A percentile compares a stretch with the other conserved stretches of the same genome.
Evolutionary conservation across 2,797 vertebrate genomes (phyloP).

Genomic region (Calcarius lapponicus): DNA sequence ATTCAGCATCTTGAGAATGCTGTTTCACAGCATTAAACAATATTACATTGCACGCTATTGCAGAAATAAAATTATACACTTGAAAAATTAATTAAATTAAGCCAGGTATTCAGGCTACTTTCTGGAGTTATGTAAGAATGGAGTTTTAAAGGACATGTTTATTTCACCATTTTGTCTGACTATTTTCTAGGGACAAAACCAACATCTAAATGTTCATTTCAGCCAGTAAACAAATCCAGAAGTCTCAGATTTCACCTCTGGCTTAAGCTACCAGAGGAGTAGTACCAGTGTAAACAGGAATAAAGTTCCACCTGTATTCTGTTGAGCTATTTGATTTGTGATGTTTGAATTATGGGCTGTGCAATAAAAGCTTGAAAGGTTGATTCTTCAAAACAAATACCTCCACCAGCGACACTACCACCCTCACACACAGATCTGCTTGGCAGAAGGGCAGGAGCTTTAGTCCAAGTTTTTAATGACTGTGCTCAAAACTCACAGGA

Average conservation of each 20-base stretch:
- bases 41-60: neutral
- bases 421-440: neutral
- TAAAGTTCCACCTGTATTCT: neutral
- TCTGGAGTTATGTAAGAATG: neutral
- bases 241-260: neutral
- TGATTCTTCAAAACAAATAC: neutral
- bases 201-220: neutral
- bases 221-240: neutral
- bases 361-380: neutral
- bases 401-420: neutral
- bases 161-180: neutral
- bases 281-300: neutral
- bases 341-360: neutral
- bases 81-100: neutral
- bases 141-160: neutral
- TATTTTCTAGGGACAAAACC: neutral
- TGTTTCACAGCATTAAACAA: neutral
- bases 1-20: neutral
- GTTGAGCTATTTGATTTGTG: neutral
- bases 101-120: neutral
- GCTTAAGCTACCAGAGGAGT: neutral
- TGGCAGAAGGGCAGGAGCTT: neutral
- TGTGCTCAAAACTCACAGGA: neutral
- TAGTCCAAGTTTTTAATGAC: slow-evolving; percentile 32
- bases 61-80: neutral